Percentiles rank a stretch among this genome's conserved stretches.
phyloP scores from a whole-genome alignment of 2,888 invertebrate species.

The Dichetophora obliterata region DNA sequence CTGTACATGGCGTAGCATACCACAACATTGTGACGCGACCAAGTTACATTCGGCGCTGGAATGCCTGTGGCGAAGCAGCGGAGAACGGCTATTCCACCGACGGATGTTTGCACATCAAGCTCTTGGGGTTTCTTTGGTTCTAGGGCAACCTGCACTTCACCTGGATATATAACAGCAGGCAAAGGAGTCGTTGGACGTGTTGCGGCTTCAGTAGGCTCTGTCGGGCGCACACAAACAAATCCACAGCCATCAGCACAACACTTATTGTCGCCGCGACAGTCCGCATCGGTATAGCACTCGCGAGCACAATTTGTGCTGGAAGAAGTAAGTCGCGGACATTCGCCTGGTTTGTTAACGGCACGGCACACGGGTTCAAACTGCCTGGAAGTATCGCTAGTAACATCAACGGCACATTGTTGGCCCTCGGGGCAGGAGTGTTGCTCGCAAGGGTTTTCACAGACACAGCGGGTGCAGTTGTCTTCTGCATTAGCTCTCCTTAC shows the following conservation, averaged over 20 bases:
- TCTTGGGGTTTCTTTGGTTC: slow-evolving; percentile 72
- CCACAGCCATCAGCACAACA: slow-evolving; percentile 88
- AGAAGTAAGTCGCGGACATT: slow-evolving; percentile 73
- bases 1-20: slow-evolving; percentile 68
- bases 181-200: slow-evolving; percentile 68
- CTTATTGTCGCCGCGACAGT: slow-evolving; percentile 83
- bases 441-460: slow-evolving; percentile 82
- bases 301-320: slow-evolving; percentile 74
- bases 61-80: slow-evolving; percentile 82
- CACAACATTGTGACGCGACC: slow-evolving; percentile 80
- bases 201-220: slow-evolving; percentile 65
- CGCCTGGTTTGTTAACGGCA: slow-evolving; percentile 75
- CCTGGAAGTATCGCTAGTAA: slow-evolving; percentile 59
- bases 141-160: slow-evolving; percentile 64
- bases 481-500: slow-evolving; percentile 74
- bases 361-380: slow-evolving; percentile 66
- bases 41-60: slow-evolving; percentile 82
- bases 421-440: slow-evolving; percentile 74
- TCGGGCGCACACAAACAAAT: slow-evolving; percentile 77
- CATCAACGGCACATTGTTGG: slow-evolving; percentile 78
- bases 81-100: slow-evolving; percentile 81
- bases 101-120: slow-evolving; percentile 76
- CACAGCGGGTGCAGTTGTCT: slow-evolving; percentile 78
- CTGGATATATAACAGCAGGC: slow-evolving; percentile 64
- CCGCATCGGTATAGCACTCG: slow-evolving; percentile 85